Evolutionary conservation across 1,140 invertebrate species (phyloP), one percentile per base, ranked within the genome.

Genomic region (Drosophila sechellia): DNA sequence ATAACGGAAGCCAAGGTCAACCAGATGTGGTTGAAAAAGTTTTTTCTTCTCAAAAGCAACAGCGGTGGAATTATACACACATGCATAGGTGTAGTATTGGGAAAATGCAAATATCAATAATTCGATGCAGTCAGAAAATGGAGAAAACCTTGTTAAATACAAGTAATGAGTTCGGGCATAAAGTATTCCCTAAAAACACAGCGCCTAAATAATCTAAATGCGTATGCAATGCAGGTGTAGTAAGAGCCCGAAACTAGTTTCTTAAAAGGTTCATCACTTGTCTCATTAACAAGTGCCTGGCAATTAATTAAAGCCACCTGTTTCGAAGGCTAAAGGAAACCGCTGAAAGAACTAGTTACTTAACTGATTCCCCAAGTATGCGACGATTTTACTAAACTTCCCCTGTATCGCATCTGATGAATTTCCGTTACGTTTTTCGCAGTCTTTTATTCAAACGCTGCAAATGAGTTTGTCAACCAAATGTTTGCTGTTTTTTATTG

Each of bases 1-100:
- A 68, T 86, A 87, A 87, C 83, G 83, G 83, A 87, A 48, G 66
- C 64, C 75, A 87, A 87, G 83, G 83, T 87, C 79, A 87, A 79
- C 84, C 83, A 87, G 84, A 61, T 81, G 75, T 70, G 68, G 43
- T 43, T 35, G 25, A 12, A n/a, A 56, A 42, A 17, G 11, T 20
- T 31, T 31, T 31, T 31, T 31, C 27, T 6, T 31, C 8, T 8
- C 39, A 11, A 11, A 46, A n/a, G 0, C 40, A 31, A 20, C 46
- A 15, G 12, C 8, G 43, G 31, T 22, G 35, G 59, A 12, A 5
- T 50, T 42, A 56, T 35, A 22, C 2, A 22, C 3, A 22, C 20
- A 22, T 3, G 3, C 20, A 22, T 22, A 6, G n/a, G 13, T 15
- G 11, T 4, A 40, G 11, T 4, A 40, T 12, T n/a, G 4, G 11